These are phyloP conservation scores for Platycheirus albimanus DNA, from an alignment of 2,888 invertebrate species.

Conservation along the genomic window DNA sequence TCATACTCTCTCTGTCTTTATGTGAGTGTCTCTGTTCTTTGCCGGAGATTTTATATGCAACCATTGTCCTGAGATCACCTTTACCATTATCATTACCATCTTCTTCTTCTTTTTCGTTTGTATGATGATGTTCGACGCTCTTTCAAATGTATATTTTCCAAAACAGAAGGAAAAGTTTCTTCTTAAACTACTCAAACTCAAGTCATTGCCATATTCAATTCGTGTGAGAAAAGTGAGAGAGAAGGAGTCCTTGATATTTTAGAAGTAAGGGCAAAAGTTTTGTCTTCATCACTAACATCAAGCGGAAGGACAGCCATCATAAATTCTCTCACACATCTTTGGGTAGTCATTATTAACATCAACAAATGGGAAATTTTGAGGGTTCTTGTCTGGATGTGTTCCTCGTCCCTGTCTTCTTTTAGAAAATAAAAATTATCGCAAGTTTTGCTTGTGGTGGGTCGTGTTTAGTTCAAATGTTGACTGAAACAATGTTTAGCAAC, in stretches of 20 bases:
- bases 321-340: neutral
- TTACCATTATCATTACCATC: slow-evolving; percentile 42
- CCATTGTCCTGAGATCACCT: slow-evolving; percentile 39
- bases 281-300: slow-evolving; percentile 13
- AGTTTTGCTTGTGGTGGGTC: neutral
- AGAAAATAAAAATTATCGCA: neutral
- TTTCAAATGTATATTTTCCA: slow-evolving; percentile 11
- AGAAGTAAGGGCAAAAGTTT: slow-evolving; percentile 8
- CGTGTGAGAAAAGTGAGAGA: neutral
- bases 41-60: slow-evolving; percentile 12
- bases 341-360: neutral
- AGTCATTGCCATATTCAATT: slow-evolving; percentile 39
- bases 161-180: slow-evolving; percentile 31
- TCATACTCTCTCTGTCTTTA: too few relatives aligned
- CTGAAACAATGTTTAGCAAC: slow-evolving; percentile 15
- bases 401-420: too few relatives aligned
- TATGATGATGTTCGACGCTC: slow-evolving; percentile 17
- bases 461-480: neutral
- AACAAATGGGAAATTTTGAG: neutral
- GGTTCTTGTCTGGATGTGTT: neutral
- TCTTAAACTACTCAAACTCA: slow-evolving; percentile 35
- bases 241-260: neutral
- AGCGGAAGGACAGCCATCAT: slow-evolving; percentile 29
- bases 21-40: too few relatives aligned
- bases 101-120: too few relatives aligned